Percentiles rank a stretch among this genome's conserved stretches.
Conservation (phyloP, 2,888 invertebrate genomes). For the Harpalus rubripes region DNA sequence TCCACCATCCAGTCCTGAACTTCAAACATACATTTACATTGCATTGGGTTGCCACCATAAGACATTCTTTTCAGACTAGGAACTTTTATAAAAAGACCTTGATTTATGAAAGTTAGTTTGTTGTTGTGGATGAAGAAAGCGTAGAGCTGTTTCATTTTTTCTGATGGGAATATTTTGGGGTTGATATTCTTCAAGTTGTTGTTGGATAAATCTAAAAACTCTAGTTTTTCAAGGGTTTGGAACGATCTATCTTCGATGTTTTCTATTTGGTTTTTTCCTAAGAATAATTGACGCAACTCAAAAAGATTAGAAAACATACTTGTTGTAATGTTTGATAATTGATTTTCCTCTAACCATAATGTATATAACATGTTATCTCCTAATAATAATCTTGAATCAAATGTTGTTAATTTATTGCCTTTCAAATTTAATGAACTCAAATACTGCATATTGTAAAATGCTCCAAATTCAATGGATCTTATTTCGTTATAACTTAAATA, state of each 20-base stretch:
- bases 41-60: conserved; percentile 27
- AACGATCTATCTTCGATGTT: conserved; percentile 17
- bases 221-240: neutral
- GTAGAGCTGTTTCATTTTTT: neutral
- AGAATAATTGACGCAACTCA: neutral
- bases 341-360: conserved; percentile 27
- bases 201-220: conserved; percentile 17
- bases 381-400: conserved; percentile 15
- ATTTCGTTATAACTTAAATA: conserved; percentile 24
- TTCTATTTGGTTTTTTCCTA: conserved; percentile 15
- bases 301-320: neutral
- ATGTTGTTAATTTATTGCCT: conserved; percentile 3
- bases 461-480: conserved; percentile 13
- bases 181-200: neutral
- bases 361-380: neutral
- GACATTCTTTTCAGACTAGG: conserved; percentile 17
- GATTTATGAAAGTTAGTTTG: conserved; percentile 19
- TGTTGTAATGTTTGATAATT: conserved; percentile 8
- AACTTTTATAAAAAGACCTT: neutral
- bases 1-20: neutral
- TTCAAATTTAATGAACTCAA: neutral
- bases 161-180: conserved; percentile 15
- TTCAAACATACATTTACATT: conserved; percentile 21
- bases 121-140: conserved; percentile 20
- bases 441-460: conserved; percentile 17